A percentile compares a stretch with the other conserved stretches of the same genome.
These are phyloP conservation scores for Paragorgia papillata DNA, from an alignment of 92 coral and sea anemone species.

Conservation along the genomic window DNA sequence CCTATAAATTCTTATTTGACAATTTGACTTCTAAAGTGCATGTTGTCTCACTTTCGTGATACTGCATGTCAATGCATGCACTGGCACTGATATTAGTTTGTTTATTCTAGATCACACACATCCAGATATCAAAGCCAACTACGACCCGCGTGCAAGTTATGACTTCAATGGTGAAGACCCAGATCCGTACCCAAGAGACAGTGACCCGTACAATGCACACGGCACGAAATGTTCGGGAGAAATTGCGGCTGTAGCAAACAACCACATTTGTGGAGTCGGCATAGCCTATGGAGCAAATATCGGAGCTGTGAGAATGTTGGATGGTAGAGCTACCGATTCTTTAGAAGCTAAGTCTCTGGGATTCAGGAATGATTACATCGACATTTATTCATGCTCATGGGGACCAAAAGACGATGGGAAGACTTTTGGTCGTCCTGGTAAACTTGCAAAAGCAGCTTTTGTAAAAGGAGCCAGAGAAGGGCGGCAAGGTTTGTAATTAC, in stretches of 20 bases:
- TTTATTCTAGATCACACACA: slow-evolving; percentile 75
- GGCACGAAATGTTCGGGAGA: slow-evolving; percentile 97
- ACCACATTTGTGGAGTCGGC: slow-evolving; percentile 90
- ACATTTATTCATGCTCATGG: slow-evolving; percentile 97
- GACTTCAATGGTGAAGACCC: slow-evolving; percentile 72
- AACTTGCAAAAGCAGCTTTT: slow-evolving; percentile 74
- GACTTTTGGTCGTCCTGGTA: slow-evolving; percentile 95
- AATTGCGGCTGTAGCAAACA: slow-evolving; percentile 91
- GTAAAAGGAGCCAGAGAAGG: slow-evolving; percentile 83
- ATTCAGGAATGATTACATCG: slow-evolving; percentile 78
- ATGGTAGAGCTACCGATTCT: slow-evolving; percentile 87
- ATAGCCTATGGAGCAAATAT: slow-evolving; percentile 85
- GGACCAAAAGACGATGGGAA: slow-evolving; percentile 99
- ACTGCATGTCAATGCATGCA: not conserved
- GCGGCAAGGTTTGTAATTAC: slow-evolving; percentile 72
- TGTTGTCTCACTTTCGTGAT: not conserved
- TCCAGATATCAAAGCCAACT: slow-evolving; percentile 87
- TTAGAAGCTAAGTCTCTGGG: slow-evolving; percentile 85
- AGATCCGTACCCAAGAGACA: slow-evolving; percentile 84
- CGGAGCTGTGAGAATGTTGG: slow-evolving; percentile 95
- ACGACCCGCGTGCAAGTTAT: slow-evolving; percentile 79
- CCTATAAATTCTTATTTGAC: too few species aligned
- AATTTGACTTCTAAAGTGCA: too few species aligned
- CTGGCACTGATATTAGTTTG: too few species aligned
- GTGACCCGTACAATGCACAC: slow-evolving; percentile 91